Evolutionary conservation across 2,888 invertebrate species (phyloP).

Genomic region (Ditula angustiorana): DNA sequence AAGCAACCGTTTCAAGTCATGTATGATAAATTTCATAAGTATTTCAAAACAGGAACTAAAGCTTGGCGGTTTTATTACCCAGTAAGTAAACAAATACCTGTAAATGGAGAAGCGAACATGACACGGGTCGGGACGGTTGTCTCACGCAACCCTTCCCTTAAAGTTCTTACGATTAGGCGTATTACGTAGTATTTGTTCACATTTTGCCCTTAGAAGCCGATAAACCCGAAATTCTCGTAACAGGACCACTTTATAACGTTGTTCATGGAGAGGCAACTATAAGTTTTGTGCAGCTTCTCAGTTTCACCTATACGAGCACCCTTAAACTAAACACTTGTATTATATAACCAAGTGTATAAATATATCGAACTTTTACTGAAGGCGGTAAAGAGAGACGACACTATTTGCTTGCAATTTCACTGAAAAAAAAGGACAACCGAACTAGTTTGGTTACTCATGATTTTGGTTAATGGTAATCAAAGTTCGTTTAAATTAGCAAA

Average conservation of each 20-base stretch:
- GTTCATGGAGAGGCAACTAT: not conserved
- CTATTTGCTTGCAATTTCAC: too few species aligned
- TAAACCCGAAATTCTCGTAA: slow-evolving; percentile 22
- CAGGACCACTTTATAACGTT: not conserved
- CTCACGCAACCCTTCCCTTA: slow-evolving; percentile 37
- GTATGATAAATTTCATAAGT: not conserved
- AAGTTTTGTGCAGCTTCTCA: not conserved
- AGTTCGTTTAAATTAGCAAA: too few species aligned
- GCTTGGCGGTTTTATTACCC: slow-evolving; percentile 10
- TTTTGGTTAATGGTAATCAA: too few species aligned
- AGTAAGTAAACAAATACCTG: slow-evolving; percentile 30
- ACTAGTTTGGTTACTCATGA: too few species aligned
- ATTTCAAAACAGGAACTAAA: not conserved
- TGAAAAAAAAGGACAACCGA: too few species aligned
- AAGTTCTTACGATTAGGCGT: slow-evolving; percentile 37
- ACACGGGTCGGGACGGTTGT: slow-evolving; percentile 37
- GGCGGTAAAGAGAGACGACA: too few species aligned
- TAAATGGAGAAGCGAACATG: slow-evolving; percentile 37
- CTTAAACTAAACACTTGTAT: not conserved
- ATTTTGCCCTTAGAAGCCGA: slow-evolving; percentile 33
- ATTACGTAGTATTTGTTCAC: slow-evolving; percentile 38
- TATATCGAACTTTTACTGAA: not conserved
- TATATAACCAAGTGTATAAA: not conserved
- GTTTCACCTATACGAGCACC: not conserved
- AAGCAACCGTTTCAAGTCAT: too few species aligned